These are phyloP conservation scores for Leptinotarsa juncta DNA, from an alignment of 2,888 invertebrate genomes.

Conservation along the genomic window DNA sequence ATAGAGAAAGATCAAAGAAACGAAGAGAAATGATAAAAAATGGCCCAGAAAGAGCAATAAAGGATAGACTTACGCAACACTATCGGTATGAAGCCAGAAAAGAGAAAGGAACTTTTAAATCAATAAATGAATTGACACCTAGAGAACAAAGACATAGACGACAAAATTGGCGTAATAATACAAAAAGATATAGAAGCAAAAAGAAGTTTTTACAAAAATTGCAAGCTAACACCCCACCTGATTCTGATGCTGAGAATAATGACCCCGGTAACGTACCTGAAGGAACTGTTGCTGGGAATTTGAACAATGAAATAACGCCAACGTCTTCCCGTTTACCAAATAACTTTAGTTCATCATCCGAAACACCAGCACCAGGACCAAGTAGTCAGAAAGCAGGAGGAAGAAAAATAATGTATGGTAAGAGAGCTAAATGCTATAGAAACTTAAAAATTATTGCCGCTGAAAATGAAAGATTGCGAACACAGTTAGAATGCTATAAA, in stretches of 20 bases:
- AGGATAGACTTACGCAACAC: too few relatives aligned
- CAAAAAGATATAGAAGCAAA: too few relatives aligned
- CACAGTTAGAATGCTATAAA: constrained; percentile 5
- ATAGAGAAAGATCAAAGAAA: too few relatives aligned
- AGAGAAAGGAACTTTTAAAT: not conserved
- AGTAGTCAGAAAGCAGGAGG: constrained; percentile 7
- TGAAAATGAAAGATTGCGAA: constrained; percentile 13
- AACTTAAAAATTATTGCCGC: constrained; percentile 9
- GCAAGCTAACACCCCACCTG: too few relatives aligned
- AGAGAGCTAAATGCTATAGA: constrained; percentile 13
- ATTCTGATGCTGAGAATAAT: too few relatives aligned
- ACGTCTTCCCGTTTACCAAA: too few relatives aligned
- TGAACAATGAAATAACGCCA: too few relatives aligned
- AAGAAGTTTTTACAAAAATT: too few relatives aligned
- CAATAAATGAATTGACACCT: constrained; percentile 13
- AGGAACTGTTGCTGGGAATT: too few relatives aligned
- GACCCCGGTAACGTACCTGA: too few relatives aligned
- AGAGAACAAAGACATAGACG: constrained; percentile 19
- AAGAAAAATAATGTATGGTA: constrained; percentile 16
- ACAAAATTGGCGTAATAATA: not conserved
- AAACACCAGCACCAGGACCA: not conserved
- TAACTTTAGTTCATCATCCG: constrained; percentile 9
- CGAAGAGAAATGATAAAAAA: too few relatives aligned
- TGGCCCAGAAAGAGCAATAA: too few relatives aligned
- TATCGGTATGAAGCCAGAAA: not conserved